These are phyloP conservation scores for Emys orbicularis DNA, from an alignment of 2,797 vertebrate genomes.

Conservation along the genomic window DNA sequence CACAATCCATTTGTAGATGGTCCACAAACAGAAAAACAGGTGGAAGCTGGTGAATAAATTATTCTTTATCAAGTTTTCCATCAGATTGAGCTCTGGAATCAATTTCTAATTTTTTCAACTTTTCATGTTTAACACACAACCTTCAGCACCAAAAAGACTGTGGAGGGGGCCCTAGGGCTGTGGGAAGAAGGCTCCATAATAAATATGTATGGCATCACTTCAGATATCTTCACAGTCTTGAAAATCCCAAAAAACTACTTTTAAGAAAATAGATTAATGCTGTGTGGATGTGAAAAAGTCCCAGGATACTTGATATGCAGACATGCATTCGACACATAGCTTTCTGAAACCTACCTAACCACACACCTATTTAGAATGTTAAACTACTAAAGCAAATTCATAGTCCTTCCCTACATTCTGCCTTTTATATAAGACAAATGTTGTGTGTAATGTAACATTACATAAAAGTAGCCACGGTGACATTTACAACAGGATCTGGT, in stretches of 20 bases:
- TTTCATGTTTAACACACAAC: background rate
- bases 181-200: background rate
- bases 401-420: conserved; percentile 40
- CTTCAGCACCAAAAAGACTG: background rate
- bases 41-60: background rate
- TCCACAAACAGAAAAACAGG: background rate
- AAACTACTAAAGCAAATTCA: conserved; percentile 17
- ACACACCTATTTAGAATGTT: conserved; percentile 9
- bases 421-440: conserved; percentile 51
- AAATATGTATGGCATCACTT: background rate
- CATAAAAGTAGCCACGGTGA: conserved; percentile 57
- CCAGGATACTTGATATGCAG: background rate
- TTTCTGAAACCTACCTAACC: conserved; percentile 11
- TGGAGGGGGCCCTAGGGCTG: background rate
- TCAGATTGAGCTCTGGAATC: background rate
- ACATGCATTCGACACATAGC: background rate
- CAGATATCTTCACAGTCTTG: background rate
- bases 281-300: background rate
- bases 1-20: background rate
- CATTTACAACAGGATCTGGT: conserved; percentile 64
- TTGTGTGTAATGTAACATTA: conserved; percentile 54
- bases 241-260: background rate
- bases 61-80: background rate
- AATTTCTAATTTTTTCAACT: background rate
- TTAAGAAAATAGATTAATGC: background rate